phyloP scores from a whole-genome alignment of 2,113 vertebrate species.

The Ameiurus melas region DNA sequence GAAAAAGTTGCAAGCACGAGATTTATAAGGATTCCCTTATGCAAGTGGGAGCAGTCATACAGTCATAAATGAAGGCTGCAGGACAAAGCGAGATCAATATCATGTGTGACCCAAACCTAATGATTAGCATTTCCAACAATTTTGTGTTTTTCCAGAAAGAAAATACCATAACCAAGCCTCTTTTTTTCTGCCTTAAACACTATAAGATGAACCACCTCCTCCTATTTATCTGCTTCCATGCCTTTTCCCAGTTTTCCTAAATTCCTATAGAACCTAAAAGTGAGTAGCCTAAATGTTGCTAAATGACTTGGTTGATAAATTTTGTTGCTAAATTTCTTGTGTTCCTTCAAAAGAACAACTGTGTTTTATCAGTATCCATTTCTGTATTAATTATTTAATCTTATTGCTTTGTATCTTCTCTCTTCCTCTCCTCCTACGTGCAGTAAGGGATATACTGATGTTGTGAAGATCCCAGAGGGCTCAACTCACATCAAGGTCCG shows the following conservation, averaged over 20 bases:
- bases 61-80: neutral
- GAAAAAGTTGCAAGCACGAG: neutral
- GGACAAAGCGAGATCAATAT: neutral
- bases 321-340: too few species aligned
- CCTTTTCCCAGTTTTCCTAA: neutral
- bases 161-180: neutral
- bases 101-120: neutral
- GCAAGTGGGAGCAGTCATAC: neutral
- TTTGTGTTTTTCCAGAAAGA: neutral
- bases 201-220: neutral
- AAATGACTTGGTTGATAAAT: neutral
- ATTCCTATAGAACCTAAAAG: neutral
- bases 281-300: neutral
- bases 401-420: neutral
- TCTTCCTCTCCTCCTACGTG: constrained; percentile 21
- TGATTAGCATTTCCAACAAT: neutral
- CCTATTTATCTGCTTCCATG: neutral
- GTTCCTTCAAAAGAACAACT: neutral
- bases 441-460: constrained; percentile 96
- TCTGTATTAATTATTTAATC: neutral
- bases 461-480: constrained; percentile 91
- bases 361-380: neutral
- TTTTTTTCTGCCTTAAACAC: neutral
- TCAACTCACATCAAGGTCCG: constrained; percentile 94
- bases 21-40: neutral